Evolutionary conservation across 2,888 invertebrate species (phyloP), one percentile per base, ranked within the genome.

Genomic region (Synanthedon tipuliformis): DNA sequence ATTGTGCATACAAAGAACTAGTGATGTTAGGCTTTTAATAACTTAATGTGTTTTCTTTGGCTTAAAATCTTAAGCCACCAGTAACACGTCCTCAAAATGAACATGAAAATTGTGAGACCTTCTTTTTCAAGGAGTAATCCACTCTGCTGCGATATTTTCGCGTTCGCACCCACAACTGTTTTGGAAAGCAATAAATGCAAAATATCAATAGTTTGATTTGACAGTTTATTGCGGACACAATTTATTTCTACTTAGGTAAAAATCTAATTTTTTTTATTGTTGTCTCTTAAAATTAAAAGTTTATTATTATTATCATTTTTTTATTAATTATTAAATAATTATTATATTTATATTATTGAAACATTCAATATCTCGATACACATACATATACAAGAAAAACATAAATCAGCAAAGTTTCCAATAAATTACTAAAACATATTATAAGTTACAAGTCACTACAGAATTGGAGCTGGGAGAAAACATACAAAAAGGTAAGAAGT

Each of bases 91-190:
- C 23, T 45, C 7, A 13, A 45, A 45, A 13, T 45, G 8, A 45
- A 45, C 45, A 45, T 45, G 45, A 45, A 45, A 45, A 45, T 13
- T 45, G 13, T 45, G 13, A 45, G n/a, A 15, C 41, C 41, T 51
- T 51, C 13, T 34, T 18, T 34, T 12, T 16, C 12, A 34, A 13
- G 45, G 13, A 45, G 45, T 53, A 52, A 58, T 58, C 60, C 61
- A 57, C 62, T 68, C 72, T 57, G 62, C 55, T 62, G 67, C 54
- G 59, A 63, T 65, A 70, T 59, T 64, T 66, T 69, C 54, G 65
- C 60, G 53, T 71, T 59, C 59, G 57, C 74, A 50, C 70, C 77
- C 57, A 64, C 61, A 66, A 73, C 84, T 84, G 83, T 83, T 74
- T 64, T 61, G 59, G 66, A 68, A 65, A 45, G 45, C 4, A 45